phyloP scores from a whole-genome alignment of 2,888 invertebrate species.

The Apomyelois bistriatella region DNA sequence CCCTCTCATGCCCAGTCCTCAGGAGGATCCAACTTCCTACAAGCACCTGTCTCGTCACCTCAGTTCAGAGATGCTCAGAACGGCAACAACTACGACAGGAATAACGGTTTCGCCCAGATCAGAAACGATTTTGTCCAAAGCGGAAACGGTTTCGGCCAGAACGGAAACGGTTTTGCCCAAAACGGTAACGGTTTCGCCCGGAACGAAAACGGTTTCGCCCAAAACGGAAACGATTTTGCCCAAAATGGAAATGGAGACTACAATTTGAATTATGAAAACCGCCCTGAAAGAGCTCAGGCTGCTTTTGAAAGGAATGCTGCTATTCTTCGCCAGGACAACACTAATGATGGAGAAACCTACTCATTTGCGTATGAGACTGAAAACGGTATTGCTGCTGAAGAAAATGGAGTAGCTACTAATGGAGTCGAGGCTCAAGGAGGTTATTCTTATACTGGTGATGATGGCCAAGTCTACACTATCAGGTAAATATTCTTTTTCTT shows the following conservation, averaged over 20 bases:
- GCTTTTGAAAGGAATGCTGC: conserved; percentile 61
- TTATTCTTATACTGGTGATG: conserved; percentile 67
- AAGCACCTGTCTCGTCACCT: conserved; percentile 38
- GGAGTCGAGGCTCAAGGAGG: conserved; percentile 68
- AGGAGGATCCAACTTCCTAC: conserved; percentile 51
- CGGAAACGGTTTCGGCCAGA: conserved; percentile 19
- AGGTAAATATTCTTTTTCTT: conserved; percentile 36
- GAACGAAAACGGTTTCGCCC: conserved; percentile 26
- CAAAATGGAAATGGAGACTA: conserved; percentile 20
- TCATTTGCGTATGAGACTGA: conserved; percentile 66
- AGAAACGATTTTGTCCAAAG: conserved; percentile 15
- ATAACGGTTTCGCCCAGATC: conserved; percentile 11
- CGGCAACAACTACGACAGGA: conserved; percentile 19
- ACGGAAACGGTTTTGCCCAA: conserved; percentile 21
- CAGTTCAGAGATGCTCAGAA: conserved; percentile 10
- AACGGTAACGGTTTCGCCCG: conserved; percentile 25
- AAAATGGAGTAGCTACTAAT: conserved; percentile 62
- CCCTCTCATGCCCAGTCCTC: conserved; percentile 48
- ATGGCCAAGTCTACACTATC: conserved; percentile 63
- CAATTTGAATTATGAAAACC: conserved; percentile 27
- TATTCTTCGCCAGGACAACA: conserved; percentile 58
- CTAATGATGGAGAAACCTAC: conserved; percentile 62
- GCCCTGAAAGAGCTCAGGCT: conserved; percentile 59
- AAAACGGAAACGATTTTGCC: conserved; percentile 19
- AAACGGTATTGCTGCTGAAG: conserved; percentile 66